These are phyloP conservation scores for Umimayanthus kanabou DNA, from an alignment of 92 coral and sea anemone genomes.

Conservation along the genomic window DNA sequence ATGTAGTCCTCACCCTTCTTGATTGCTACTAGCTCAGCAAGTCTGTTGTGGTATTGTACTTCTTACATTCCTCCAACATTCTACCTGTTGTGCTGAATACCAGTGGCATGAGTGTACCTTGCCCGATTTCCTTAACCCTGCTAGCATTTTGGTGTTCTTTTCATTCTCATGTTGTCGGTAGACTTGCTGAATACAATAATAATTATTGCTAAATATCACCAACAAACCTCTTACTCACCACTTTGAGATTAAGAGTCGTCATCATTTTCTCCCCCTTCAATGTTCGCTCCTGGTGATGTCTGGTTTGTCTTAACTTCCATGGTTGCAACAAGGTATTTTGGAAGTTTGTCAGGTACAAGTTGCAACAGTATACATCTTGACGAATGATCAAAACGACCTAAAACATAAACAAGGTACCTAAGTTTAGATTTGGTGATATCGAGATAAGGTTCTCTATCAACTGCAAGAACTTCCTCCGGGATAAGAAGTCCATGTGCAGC, in stretches of 20 bases:
- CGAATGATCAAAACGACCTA: conserved; percentile 35
- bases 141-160: too few species aligned
- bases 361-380: conserved; percentile 50
- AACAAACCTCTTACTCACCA: too few species aligned
- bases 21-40: too few species aligned
- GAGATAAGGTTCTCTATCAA: conserved; percentile 55
- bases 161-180: too few species aligned
- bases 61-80: too few species aligned
- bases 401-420: conserved; percentile 56
- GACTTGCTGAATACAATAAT: too few species aligned
- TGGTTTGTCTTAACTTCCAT: conserved; percentile 34
- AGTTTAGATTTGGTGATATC: conserved; percentile 56
- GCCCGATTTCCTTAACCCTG: too few species aligned
- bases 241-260: conserved; percentile 17
- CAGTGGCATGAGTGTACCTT: too few species aligned
- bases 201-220: too few species aligned
- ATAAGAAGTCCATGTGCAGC: conserved; percentile 47
- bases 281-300: conserved; percentile 7
- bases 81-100: too few species aligned
- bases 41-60: too few species aligned
- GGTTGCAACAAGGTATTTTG: conserved; percentile 25
- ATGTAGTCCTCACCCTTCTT: too few species aligned
- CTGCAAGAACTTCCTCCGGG: conserved; percentile 54
- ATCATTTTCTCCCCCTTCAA: conserved; percentile 7
- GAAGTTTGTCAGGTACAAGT: conserved; percentile 49